These are phyloP conservation scores for Setophaga petechia DNA, from an alignment of 2,113 vertebrate genomes.

Conservation along the genomic window DNA sequence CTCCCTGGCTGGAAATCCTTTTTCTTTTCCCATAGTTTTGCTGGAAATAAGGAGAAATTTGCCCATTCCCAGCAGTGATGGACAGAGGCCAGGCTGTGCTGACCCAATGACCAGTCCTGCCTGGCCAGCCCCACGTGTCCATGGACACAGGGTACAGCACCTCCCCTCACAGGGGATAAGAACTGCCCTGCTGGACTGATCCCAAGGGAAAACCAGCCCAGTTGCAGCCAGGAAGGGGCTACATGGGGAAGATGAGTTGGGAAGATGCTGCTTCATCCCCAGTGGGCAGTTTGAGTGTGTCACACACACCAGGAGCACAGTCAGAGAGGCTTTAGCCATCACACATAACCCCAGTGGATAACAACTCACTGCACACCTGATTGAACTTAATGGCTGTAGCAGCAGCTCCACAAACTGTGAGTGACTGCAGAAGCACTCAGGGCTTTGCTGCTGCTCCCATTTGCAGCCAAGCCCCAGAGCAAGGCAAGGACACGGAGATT, in stretches of 20 bases:
- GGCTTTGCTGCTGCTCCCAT: background rate
- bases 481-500: background rate
- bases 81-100: background rate
- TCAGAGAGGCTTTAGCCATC: background rate
- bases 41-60: background rate
- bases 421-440: background rate
- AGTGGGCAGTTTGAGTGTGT: rapidly evolving
- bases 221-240: background rate
- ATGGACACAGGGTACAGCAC: background rate
- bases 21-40: background rate
- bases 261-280: background rate
- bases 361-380: background rate
- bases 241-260: rapidly evolving
- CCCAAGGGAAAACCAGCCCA: background rate
- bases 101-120: background rate
- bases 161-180: background rate
- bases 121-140: background rate
- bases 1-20: background rate
- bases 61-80: background rate
- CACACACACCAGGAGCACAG: background rate
- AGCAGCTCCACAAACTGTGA: rapidly evolving
- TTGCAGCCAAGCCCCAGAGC: background rate
- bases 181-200: background rate
- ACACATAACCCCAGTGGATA: rapidly evolving
- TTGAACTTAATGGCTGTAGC: rapidly evolving